Percentiles rank a stretch among this genome's conserved stretches.
Conservation (phyloP, 64 coral and sea anemone genomes). For the Stylophora pistillata region DNA sequence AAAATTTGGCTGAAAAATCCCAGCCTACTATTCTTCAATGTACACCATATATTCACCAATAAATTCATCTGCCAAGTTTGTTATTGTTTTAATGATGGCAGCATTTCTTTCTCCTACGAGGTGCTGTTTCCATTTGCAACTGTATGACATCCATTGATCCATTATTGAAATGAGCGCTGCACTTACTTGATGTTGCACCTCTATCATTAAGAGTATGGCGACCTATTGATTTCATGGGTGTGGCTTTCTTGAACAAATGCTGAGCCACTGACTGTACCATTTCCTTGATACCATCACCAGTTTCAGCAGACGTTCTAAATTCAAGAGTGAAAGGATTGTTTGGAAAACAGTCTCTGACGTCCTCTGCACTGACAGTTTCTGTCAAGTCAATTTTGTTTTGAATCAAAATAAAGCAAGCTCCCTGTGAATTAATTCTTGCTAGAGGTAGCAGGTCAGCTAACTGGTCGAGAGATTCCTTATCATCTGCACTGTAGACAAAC, state of each 20-base stretch:
- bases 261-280: not conserved
- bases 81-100: not conserved
- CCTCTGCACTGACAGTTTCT: conserved; percentile 7
- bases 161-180: not conserved
- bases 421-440: conserved; percentile 10
- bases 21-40: not conserved
- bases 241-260: conserved; percentile 4
- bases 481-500: conserved; percentile 42
- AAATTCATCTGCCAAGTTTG: not conserved
- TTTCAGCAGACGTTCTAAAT: conserved; percentile 32
- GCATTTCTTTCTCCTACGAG: not conserved
- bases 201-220: not conserved
- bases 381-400: conserved; percentile 31
- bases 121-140: not conserved
- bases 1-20: no score
- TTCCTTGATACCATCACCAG: not conserved
- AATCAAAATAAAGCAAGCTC: conserved; percentile 14
- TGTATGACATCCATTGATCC: not conserved
- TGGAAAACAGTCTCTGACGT: not conserved
- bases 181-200: not conserved
- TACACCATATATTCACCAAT: not conserved
- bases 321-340: not conserved
- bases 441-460: not conserved
- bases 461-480: not conserved
- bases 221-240: conserved; percentile 23